Base-by-base conservation (phyloP, 2,888 invertebrate species). In the Tyria jacobaeae region DNA sequence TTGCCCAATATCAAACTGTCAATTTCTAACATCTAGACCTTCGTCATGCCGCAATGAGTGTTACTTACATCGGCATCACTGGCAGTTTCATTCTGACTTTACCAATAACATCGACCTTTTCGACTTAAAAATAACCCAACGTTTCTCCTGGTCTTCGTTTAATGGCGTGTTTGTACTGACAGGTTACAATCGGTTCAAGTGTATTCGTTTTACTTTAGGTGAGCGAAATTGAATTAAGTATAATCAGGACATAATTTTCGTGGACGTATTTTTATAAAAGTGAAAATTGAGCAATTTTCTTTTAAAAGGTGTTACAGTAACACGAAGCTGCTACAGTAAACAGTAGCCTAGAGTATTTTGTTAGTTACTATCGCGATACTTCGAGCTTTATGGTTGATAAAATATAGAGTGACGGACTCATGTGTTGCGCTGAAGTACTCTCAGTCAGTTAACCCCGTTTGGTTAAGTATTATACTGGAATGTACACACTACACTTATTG, bases 1-100 rank as follows among this genome's bases (percentile, higher is more conserved):
- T 37, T 27, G 34, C 35, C n/a, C 34, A 44, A 58, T 52, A 35
- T 56, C 50, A 14, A 51, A 14, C 60, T 41, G 49, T 50, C 59
- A 53, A 59, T 37, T 9, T 41, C 34, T 3, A 39, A 35, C 17
- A 12, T 4, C 15, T 55, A n/a, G 24, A 61, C 50, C 56, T 61
- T 56, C 56, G 51, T 56, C 56, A 56, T 37, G 3, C 27, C n/a
- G 27, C 17, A 60, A 24, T 24, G 54, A 44, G 17, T 35, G 24
- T 44, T 31, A 12, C 54, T 49, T 12, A 39, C 17, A 34, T 21
- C 21, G 12, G 17, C 17, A 50, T 34, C 24, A 15, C 14, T 21
- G 54, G 39, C 27, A 54, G 37, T 39, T 41, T 47, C 47, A 50
- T 34, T 34, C 5, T 9, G 50, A 34, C 17, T 12, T 10, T 12